Percentiles rank a stretch among this genome's conserved stretches.
phyloP scores from a whole-genome alignment of 2,797 vertebrate species.

The Emydoidea blandingii region DNA sequence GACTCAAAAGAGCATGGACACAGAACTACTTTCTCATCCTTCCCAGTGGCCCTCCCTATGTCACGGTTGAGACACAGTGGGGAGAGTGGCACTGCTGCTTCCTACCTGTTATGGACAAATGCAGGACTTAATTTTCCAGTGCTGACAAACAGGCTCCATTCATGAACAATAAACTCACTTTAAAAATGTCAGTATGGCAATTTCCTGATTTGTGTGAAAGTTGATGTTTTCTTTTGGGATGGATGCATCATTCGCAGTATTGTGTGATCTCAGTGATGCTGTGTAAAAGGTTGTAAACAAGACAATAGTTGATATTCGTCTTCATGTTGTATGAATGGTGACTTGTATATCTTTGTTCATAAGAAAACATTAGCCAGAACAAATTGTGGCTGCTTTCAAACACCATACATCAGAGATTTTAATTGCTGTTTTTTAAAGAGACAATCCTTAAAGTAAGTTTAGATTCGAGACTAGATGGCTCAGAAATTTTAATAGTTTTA shows the following conservation, averaged over 20 bases:
- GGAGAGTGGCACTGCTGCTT: neutral
- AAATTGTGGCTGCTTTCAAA: neutral
- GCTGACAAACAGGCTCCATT: neutral
- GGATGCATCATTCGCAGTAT: neutral
- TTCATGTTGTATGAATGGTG: neutral
- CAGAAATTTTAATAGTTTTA: slow-evolving; percentile 9
- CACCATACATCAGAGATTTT: neutral
- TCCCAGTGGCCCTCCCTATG: neutral
- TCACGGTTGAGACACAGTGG: too few relatives aligned
- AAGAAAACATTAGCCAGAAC: neutral
- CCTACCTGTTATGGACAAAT: neutral
- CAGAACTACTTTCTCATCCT: neutral
- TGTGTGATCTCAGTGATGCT: rapidly evolving
- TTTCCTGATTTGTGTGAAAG: neutral
- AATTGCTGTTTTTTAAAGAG: neutral
- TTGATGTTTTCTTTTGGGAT: neutral
- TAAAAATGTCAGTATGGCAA: neutral
- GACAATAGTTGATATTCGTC: neutral
- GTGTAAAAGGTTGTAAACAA: neutral
- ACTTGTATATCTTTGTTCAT: neutral
- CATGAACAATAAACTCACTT: rapidly evolving
- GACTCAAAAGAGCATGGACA: neutral
- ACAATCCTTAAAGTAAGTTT: slow-evolving; percentile 21
- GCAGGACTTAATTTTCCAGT: too few relatives aligned
- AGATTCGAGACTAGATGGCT: slow-evolving; percentile 14